Conservation (phyloP, 35 echinoderm and acorn worm species). For the Amphiura filiformis region DNA sequence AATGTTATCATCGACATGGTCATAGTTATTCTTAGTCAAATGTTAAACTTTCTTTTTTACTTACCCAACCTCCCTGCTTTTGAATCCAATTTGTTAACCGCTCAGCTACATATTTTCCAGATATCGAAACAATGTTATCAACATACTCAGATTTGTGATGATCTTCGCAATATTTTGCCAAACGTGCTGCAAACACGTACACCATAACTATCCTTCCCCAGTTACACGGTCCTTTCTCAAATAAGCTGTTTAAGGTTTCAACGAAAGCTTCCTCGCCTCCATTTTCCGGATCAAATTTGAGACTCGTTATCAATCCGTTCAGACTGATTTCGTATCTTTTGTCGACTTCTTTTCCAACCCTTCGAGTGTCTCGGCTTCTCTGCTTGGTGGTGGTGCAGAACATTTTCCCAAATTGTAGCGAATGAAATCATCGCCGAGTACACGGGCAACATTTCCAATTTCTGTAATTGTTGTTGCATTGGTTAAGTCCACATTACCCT, state of each 20-base stretch:
- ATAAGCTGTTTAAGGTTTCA: conserved; percentile 83
- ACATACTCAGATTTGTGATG: conserved; percentile 64
- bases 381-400: conserved; percentile 24
- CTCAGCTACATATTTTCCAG: conserved; percentile 71
- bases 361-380: conserved; percentile 75
- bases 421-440: conserved; percentile 73
- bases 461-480: not conserved
- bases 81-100: conserved; percentile 77
- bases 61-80: conserved; percentile 96
- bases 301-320: conserved; percentile 76
- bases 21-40: too few species aligned
- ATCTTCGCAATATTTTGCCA: conserved; percentile 88
- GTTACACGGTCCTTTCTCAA: conserved; percentile 88
- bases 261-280: conserved; percentile 65
- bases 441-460: conserved; percentile 39
- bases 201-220: conserved; percentile 97
- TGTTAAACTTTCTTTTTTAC: too few species aligned
- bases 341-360: conserved; percentile 66
- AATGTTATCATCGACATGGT: too few species aligned
- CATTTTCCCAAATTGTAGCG: conserved; percentile 59
- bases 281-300: conserved; percentile 66
- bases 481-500: not conserved
- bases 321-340: conserved; percentile 85
- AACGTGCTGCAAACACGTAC: conserved; percentile 89
- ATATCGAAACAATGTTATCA: conserved; percentile 53